phyloP scores from a whole-genome alignment of 1,140 invertebrate genomes.

The Solenopsis invicta region DNA sequence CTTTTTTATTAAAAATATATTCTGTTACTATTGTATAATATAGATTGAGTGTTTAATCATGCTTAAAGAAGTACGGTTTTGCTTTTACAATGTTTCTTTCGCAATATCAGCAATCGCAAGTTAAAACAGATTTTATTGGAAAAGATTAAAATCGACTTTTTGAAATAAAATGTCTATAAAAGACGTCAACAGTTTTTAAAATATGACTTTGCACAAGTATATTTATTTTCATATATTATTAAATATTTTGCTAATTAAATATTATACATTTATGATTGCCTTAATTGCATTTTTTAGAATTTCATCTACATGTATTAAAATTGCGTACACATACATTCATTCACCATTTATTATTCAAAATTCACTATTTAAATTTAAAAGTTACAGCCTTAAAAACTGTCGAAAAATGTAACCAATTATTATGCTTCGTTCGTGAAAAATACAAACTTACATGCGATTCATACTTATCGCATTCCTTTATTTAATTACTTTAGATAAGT shows the following conservation, averaged over 20 bases:
- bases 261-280: neutral
- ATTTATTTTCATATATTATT: slow-evolving; percentile 5
- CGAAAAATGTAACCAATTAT: too few species aligned
- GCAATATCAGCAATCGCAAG: neutral
- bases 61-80: neutral
- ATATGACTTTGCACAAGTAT: neutral
- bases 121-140: neutral
- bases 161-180: too few species aligned
- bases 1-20: neutral
- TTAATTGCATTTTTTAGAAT: neutral
- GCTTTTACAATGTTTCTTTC: neutral
- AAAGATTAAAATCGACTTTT: neutral
- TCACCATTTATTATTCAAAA: neutral
- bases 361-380: neutral
- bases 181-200: neutral
- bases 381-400: neutral
- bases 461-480: neutral
- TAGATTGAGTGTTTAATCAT: neutral
- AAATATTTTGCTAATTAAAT: neutral
- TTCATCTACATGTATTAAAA: neutral
- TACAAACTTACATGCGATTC: neutral
- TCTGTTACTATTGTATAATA: neutral
- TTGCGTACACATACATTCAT: neutral
- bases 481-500: neutral
- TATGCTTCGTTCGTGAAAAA: too few species aligned